phyloP scores from a whole-genome alignment of 2,113 vertebrate species.

The Clupea harengus region DNA sequence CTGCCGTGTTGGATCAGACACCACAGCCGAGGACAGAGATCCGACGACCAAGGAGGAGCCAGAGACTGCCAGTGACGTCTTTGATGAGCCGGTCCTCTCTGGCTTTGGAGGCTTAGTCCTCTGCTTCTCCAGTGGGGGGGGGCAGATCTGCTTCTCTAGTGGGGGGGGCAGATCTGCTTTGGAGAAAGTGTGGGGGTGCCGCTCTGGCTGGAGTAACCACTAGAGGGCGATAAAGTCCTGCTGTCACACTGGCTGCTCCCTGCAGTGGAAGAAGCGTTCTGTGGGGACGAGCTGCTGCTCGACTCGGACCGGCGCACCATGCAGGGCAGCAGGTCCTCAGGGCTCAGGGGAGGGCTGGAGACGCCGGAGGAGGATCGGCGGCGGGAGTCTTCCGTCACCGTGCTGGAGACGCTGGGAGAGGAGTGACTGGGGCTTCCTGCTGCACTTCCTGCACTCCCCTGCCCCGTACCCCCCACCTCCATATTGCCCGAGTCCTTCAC shows the following conservation, averaged over 20 bases:
- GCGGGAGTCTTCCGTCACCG: constrained; percentile 40
- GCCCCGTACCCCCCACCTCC: constrained; percentile 3
- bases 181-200: constrained; percentile 86
- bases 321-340: constrained; percentile 49
- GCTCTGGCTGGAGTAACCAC: constrained; percentile 96
- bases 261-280: constrained; percentile 53
- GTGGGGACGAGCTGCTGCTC: constrained; percentile 67
- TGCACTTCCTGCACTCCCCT: neutral
- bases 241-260: constrained; percentile 71
- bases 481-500: constrained; percentile 43
- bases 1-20: constrained; percentile 69
- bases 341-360: constrained; percentile 48
- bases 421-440: constrained; percentile 33
- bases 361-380: constrained; percentile 31
- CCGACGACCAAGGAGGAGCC: constrained; percentile 85
- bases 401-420: constrained; percentile 40
- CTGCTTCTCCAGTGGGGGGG: constrained; percentile 74
- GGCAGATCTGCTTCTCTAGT: constrained; percentile 73
- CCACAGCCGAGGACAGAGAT: constrained; percentile 79
- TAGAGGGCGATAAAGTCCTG: constrained; percentile 92
- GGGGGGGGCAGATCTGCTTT: constrained; percentile 80
- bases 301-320: constrained; percentile 61
- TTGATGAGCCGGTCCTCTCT: constrained; percentile 74
- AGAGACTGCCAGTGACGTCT: constrained; percentile 76
- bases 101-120: constrained; percentile 80